Base-by-base conservation (phyloP, 2,888 invertebrate genomes). In the Drosophila hawaiiensis region DNA sequence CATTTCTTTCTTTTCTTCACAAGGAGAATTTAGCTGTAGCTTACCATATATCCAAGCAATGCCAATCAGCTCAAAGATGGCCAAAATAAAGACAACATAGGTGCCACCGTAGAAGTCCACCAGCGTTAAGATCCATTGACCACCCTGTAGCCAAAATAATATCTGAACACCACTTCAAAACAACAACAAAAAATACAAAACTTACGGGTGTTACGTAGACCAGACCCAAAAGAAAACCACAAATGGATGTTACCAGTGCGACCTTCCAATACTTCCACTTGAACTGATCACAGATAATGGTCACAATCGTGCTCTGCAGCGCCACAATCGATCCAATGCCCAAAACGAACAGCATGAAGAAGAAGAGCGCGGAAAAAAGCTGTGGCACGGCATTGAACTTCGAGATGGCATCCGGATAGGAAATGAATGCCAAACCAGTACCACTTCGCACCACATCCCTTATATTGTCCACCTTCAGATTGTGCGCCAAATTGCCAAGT, bases 321-420 rank as follows among this genome's bases (percentile, higher is more conserved):
- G 96, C 96, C 35, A 96, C 96, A 9, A 96, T 95, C 63, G 96
- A 96, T 2, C 97, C 97, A 25, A 96, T 94, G 16, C 97, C 97
- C 71, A 97, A 94, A 3, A 96, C 96, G 71, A 96, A 95, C 93
- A 97, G 94, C 97, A 97, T 97, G 83, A 96, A 94, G 94, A 97
- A 97, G 94, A 97, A 97, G 19, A 97, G 92, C 5, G 96, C 96
- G 0, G 97, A 94, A 92, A 97, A 97, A 37, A 97, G 91, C 95
- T 89, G 97, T 1, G 97, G 97, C 12, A 96, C 94, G 19, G 94
- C 93, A 43, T 95, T 94, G 78, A 97, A 97, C 88, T 96, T 96
- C 0, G 97, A 95, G 64, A 97, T 95, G 1, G 97, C 97, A 90
- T 97, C 97, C 1, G 97, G 97, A 92, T 97, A 97, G 0, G 97